These are phyloP conservation scores for Adineta ricciae DNA, from an alignment of 2,888 invertebrate species.

Conservation along the genomic window DNA sequence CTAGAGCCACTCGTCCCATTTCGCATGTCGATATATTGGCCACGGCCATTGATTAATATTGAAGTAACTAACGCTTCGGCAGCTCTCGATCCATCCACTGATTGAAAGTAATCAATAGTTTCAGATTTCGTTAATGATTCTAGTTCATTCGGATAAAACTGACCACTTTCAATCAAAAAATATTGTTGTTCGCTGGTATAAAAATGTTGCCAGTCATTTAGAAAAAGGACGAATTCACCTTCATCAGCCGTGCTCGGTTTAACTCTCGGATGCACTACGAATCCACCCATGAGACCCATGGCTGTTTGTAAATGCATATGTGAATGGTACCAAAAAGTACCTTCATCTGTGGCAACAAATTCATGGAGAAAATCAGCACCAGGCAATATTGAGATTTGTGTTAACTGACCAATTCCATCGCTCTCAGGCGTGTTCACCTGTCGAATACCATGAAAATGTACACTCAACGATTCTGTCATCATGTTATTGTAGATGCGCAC, in stretches of 20 bases:
- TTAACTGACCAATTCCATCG: too few species aligned
- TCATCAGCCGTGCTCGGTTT: too few species aligned
- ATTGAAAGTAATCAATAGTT: not conserved
- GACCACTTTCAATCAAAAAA: constrained; percentile 36
- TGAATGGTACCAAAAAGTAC: constrained; percentile 41
- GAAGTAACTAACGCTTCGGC: constrained; percentile 34
- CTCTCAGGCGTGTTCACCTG: too few species aligned
- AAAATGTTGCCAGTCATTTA: constrained; percentile 38
- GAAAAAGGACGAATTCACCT: too few species aligned
- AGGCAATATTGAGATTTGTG: too few species aligned
- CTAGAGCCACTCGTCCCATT: too few species aligned
- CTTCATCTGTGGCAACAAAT: constrained; percentile 27
- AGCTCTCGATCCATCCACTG: constrained; percentile 1
- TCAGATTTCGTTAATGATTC: constrained; percentile 1
- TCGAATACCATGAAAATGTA: too few species aligned
- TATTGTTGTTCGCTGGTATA: constrained; percentile 37
- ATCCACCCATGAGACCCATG: constrained; percentile 41
- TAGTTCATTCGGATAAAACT: constrained; percentile 16
- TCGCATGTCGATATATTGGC: too few species aligned
- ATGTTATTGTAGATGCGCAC: too few species aligned
- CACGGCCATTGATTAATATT: constrained; percentile 40
- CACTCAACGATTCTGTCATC: too few species aligned
- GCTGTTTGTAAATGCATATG: constrained; percentile 39
- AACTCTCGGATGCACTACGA: constrained; percentile 37
- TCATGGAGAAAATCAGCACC: too few species aligned